Evolutionary conservation across 2,797 vertebrate genomes (phyloP), one percentile per base, ranked within the genome.

Genomic region (Bradypodion pumilum): DNA sequence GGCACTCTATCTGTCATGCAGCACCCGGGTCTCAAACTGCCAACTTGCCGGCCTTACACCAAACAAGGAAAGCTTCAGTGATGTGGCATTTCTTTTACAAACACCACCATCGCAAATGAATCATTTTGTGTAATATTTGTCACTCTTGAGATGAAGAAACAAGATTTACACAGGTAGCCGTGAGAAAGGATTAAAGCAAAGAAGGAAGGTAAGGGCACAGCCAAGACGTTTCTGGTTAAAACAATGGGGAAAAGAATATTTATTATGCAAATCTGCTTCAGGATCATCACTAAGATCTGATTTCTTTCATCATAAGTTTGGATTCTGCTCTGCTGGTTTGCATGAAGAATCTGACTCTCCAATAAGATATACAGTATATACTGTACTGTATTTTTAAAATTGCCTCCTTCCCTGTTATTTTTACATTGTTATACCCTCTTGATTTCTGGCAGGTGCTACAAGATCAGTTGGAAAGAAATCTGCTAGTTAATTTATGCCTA

Each of bases 81-180:
- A 63, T 25, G 65, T 59, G 29, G 42, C 0, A 0, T 32, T 60
- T 84, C 27, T 2, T 73, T 74, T 79, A 25, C 65, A 56, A 74
- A 66, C 12, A 60, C 52, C 60, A 74, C 27, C 46, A 52, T n/a
- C 27, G 62, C 42, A 78, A 63, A 78, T 40, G 42, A 56, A 66
- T 19, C 16, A 10, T 66, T 65, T 35, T 87, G 87, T 86, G 69
- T 84, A 83, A 78, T 62, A 90, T 70, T 87, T 85, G 86, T 65
- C 79, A 83, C 81, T 84, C 65, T 78, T 80, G 74, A 72, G 85
- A 85, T 74, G 77, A 85, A 10, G 88, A 79, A 86, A 74, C 0
- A 1, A 84, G 69, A 89, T 82, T 83, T 87, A 72, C 86, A 25
- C 0, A 16, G 72, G 35, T 74, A 89, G 62, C 13, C 90, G 84